Evolutionary conservation across 1,140 invertebrate species (phyloP).

Genomic region (Solen grandis): DNA sequence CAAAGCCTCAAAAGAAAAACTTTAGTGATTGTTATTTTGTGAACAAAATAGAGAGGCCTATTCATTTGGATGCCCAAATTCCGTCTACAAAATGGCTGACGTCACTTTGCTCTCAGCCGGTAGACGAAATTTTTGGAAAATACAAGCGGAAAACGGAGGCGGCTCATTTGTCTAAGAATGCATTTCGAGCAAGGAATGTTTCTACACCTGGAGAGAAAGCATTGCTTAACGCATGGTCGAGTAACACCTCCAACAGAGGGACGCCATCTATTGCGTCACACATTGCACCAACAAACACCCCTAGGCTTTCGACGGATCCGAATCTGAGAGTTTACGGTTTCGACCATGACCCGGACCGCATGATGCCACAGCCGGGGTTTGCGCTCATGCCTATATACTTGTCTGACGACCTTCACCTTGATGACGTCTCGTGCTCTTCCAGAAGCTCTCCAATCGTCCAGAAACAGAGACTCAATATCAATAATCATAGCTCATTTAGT

Average conservation of each 20-base stretch:
- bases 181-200: background rate
- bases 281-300: background rate
- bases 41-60: slow-evolving; percentile 6
- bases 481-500: background rate
- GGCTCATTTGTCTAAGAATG: background rate
- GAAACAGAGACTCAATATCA: background rate
- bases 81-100: slow-evolving; percentile 40
- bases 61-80: slow-evolving; percentile 29
- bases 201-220: slow-evolving; percentile 49
- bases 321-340: slow-evolving; percentile 7
- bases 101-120: slow-evolving; percentile 38
- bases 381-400: slow-evolving; percentile 16
- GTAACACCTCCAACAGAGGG: slow-evolving; percentile 33
- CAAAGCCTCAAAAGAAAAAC: slow-evolving; percentile 50
- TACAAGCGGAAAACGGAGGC: slow-evolving; percentile 48
- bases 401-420: background rate
- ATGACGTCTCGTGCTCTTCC: slow-evolving; percentile 2
- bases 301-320: slow-evolving; percentile 12
- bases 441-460: background rate
- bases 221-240: slow-evolving; percentile 30
- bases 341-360: slow-evolving; percentile 21
- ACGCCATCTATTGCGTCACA: background rate
- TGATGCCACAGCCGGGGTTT: background rate
- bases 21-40: slow-evolving; percentile 51
- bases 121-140: slow-evolving; percentile 50